These are phyloP conservation scores for Drosophila pseudotakahashii DNA, from an alignment of 2,888 invertebrate genomes.

Conservation along the genomic window DNA sequence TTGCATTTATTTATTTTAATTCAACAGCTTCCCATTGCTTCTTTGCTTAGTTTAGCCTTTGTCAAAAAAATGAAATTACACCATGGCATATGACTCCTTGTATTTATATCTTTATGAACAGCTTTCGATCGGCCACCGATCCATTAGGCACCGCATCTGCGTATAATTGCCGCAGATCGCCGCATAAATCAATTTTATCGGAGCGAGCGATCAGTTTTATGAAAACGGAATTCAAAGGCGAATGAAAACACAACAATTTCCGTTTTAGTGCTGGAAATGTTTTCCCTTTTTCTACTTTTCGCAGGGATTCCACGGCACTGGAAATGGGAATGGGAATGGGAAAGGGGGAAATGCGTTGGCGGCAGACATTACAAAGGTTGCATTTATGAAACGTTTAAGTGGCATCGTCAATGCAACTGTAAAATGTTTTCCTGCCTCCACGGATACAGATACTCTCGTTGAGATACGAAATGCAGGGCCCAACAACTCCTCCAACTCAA, in stretches of 20 bases:
- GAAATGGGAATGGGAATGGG: no score
- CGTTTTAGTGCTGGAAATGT: conserved; percentile 60
- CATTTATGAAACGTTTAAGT: conserved; percentile 80
- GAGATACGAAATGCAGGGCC: conserved; percentile 23
- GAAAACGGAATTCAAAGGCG: conserved; percentile 57
- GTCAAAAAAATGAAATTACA: neutral
- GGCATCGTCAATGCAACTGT: conserved; percentile 74
- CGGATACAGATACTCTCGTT: conserved; percentile 52
- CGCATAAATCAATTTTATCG: conserved; percentile 82
- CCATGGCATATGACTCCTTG: conserved; percentile 5
- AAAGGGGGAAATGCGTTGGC: conserved; percentile 30
- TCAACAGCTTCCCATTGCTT: neutral
- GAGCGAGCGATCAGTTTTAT: conserved; percentile 79
- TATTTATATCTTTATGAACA: conserved; percentile 34
- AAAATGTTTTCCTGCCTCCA: conserved; percentile 62
- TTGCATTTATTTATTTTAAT: neutral
- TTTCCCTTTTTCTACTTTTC: conserved; percentile 57
- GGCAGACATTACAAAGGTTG: conserved; percentile 76
- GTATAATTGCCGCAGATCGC: conserved; percentile 77
- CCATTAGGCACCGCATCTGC: conserved; percentile 80
- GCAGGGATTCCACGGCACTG: conserved; percentile 40
- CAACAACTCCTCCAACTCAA: conserved; percentile 14
- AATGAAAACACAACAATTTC: conserved; percentile 62
- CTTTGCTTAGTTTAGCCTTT: neutral
- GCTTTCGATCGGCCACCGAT: conserved; percentile 65